Base-by-base conservation (phyloP, 2,113 vertebrate genomes). In the Ranitomeya imitator region DNA sequence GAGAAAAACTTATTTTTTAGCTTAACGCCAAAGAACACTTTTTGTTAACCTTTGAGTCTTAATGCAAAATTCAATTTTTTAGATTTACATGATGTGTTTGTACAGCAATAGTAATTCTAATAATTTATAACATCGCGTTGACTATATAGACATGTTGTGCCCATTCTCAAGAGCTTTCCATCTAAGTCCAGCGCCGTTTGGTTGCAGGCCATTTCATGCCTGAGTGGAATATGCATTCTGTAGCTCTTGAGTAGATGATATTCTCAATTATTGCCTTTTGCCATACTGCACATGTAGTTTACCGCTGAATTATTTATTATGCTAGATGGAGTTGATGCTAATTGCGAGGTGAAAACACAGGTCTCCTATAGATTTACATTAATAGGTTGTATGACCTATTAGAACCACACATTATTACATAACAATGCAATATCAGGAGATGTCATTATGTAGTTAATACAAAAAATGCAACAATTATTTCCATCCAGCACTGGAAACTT, bases 261-360 rank as follows among this genome's bases (percentile, higher is more conserved):
- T 69, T 77, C 19, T 88, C 71, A 78, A 26, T 83, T 78, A 76
- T 60, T 54, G 65, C 80, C 80, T 65, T 78, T 78, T 83, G 78
- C 78, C 71, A 83, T 88, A 88, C 73, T 52, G 80, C 14, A 60
- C 69, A 74, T 83, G 86, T 79, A 83, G 31, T 63, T 51, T n/a
- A 14, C 79, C 15, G 23, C 87, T 88, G 69, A 88, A 88, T 88
- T 76, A 84, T 88, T 88, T 84, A 88, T 88, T 26, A 37, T 7
- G 45, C 6, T 63, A 78, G 87, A 88, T 84, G 87, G 80, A 84
- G 71, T 78, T 84, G 80, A 88, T 63, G 69, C 59, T 84, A 77
- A 84, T 88, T 84, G 57, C 78, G 59, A 60, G 79, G 87, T 65
- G 81, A 88, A 73, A 69, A 54, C 54, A 74, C 23, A 63, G 59